These are phyloP conservation scores for Drosophila miranda DNA, from an alignment of 1,140 invertebrate genomes.

Conservation along the genomic window DNA sequence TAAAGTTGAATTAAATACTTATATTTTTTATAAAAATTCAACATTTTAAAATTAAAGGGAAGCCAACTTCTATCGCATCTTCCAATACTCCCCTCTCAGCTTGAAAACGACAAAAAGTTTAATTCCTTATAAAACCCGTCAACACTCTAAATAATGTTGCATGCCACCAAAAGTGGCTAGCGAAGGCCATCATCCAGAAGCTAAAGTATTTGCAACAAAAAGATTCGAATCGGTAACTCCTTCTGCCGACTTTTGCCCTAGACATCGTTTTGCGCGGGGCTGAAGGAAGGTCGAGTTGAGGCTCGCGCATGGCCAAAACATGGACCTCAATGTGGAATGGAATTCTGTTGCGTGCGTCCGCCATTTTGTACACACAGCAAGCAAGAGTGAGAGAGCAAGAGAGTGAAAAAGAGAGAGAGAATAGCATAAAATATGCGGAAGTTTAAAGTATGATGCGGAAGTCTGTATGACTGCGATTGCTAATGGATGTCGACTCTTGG, in stretches of 20 bases:
- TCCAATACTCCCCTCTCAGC: no score
- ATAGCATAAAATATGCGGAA: constrained; percentile 72
- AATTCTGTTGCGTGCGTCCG: constrained; percentile 43
- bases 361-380: constrained; percentile 58
- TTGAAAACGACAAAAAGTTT: no score
- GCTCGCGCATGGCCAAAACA: constrained; percentile 65
- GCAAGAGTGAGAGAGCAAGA: no score
- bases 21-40: no score
- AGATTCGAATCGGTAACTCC: constrained; percentile 26
- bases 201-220: constrained; percentile 16
- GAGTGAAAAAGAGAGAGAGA: constrained; percentile 23
- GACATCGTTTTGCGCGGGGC: constrained; percentile 8
- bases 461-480: constrained; percentile 79
- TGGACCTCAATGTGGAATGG: no score
- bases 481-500: constrained; percentile 68
- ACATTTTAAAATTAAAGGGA: no score
- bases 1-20: no score
- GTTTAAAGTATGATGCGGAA: constrained; percentile 79
- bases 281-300: constrained; percentile 25
- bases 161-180: constrained; percentile 12
- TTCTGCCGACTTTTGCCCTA: constrained; percentile 46
- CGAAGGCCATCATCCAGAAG: constrained; percentile 12
- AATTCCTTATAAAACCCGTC: constrained; percentile 4
- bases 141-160: constrained; percentile 6
- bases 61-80: no score